Evolutionary conservation across 2,888 invertebrate species (phyloP), one percentile per base, ranked within the genome.

Genomic region (Xestia c-nigrum): DNA sequence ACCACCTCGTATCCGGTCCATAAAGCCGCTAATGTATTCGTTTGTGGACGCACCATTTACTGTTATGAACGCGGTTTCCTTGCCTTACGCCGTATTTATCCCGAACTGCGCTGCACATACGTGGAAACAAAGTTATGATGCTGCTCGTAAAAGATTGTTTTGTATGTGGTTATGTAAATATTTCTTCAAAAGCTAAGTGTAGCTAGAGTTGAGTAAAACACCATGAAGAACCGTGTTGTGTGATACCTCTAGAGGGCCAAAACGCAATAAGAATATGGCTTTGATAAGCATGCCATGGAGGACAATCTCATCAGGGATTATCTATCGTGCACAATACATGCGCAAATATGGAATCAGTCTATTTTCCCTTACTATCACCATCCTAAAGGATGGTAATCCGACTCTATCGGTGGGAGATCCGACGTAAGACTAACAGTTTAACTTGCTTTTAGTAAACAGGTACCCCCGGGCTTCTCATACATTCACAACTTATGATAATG

Each of bases 1-100:
- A 89, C 88, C 86, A 90, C 89, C 85, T 86, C 88, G 89, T 91
- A 91, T 90, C 89, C 92, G 90, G 87, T 78, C 92, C 89, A 94
- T 94, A 93, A 94, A 94, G 76, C 90, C 90, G 89, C 91, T 92
- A 93, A 94, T 94, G 90, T 90, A 92, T 92, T 91, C 91, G 90
- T 92, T 92, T 89, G 89, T 90, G 90, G 91, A 91, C 92, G 94
- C 91, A 89, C 93, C 94, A 94, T 95, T 95, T 93, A 91, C 89
- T 91, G 87, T 93, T 93, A 94, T 91, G 93, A 92, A 90, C 90
- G 85, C 85, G 87, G 91, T 90, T 93, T 93, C 87, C 91, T 92
- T 92, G 90, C 90, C 88, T 89, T 89, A 87, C 82, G 83, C 83
- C 76, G 87, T 93, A 93, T 94, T 94, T 94, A 94, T 93, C 87